These are phyloP conservation scores for Gila robusta DNA, from an alignment of 2,797 vertebrate genomes.

Conservation along the genomic window DNA sequence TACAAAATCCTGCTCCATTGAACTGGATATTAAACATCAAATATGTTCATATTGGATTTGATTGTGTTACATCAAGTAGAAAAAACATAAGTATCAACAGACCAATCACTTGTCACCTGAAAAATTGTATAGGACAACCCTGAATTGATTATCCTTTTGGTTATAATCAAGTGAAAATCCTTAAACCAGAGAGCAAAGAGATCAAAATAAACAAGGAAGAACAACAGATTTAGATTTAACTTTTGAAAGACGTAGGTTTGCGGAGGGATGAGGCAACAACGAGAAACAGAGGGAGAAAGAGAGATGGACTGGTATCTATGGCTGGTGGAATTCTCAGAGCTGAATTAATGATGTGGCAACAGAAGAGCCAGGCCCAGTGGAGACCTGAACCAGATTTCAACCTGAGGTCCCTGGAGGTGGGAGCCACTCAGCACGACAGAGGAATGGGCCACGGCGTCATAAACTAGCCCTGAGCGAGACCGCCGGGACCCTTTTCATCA, in stretches of 20 bases:
- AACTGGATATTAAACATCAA: background rate
- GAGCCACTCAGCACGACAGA: conserved; percentile 50
- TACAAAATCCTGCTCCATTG: background rate
- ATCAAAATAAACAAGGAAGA: conserved; percentile 24
- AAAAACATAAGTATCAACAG: background rate
- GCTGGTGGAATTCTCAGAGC: conserved; percentile 71
- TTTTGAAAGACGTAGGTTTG: conserved; percentile 3
- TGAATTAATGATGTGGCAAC: conserved; percentile 80
- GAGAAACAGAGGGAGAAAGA: conserved; percentile 36
- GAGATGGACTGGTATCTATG: conserved; percentile 43
- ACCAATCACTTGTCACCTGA: background rate
- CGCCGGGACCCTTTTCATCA: conserved; percentile 73
- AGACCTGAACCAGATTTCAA: conserved; percentile 85
- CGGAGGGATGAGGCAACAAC: conserved; percentile 31
- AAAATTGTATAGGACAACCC: background rate
- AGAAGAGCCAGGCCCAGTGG: conserved; percentile 72
- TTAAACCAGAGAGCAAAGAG: background rate
- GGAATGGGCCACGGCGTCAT: conserved; percentile 68
- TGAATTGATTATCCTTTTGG: background rate
- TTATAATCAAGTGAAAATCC: too few species aligned
- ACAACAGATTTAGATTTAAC: background rate
- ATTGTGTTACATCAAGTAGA: background rate
- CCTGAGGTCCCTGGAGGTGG: conserved; percentile 79
- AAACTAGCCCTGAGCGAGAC: conserved; percentile 74
- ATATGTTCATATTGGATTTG: background rate